A percentile compares a stretch with the other conserved stretches of the same genome.
These are phyloP conservation scores for Isotomurus palustris DNA, from an alignment of 2,888 invertebrate genomes.

Conservation along the genomic window DNA sequence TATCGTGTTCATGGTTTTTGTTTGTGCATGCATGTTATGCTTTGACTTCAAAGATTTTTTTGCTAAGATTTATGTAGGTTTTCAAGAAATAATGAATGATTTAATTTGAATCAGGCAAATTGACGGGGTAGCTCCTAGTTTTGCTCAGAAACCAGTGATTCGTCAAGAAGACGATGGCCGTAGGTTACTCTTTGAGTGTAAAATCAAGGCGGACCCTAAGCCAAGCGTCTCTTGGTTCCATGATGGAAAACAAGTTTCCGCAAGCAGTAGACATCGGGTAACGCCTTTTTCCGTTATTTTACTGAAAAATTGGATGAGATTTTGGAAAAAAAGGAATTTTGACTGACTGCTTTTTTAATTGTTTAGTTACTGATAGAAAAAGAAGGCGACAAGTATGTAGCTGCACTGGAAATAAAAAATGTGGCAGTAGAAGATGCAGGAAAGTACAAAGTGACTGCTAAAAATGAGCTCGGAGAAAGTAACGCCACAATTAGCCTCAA, in stretches of 20 bases:
- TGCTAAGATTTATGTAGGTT: too few relatives aligned
- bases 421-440: slow-evolving; percentile 96
- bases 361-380: slow-evolving; percentile 78
- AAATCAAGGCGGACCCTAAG: slow-evolving; percentile 87
- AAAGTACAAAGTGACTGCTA: slow-evolving; percentile 93
- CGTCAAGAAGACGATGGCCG: slow-evolving; percentile 95
- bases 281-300: slow-evolving; percentile 33
- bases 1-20: too few relatives aligned
- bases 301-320: too few relatives aligned
- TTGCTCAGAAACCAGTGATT: slow-evolving; percentile 95
- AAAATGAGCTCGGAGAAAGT: slow-evolving; percentile 96
- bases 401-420: slow-evolving; percentile 85
- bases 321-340: not conserved
- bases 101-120: slow-evolving; percentile 89
- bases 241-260: slow-evolving; percentile 73
- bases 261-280: slow-evolving; percentile 82
- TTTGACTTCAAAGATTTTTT: too few relatives aligned
- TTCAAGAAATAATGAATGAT: too few relatives aligned
- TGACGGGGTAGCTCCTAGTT: slow-evolving; percentile 95
- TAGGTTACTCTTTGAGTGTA: slow-evolving; percentile 86
- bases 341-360: not conserved
- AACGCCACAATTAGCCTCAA: slow-evolving; percentile 95
- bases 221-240: slow-evolving; percentile 88
- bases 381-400: slow-evolving; percentile 89
- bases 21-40: too few relatives aligned